Evolutionary conservation across 2,888 invertebrate species (phyloP).

Genomic region (Agriotes lineatus): DNA sequence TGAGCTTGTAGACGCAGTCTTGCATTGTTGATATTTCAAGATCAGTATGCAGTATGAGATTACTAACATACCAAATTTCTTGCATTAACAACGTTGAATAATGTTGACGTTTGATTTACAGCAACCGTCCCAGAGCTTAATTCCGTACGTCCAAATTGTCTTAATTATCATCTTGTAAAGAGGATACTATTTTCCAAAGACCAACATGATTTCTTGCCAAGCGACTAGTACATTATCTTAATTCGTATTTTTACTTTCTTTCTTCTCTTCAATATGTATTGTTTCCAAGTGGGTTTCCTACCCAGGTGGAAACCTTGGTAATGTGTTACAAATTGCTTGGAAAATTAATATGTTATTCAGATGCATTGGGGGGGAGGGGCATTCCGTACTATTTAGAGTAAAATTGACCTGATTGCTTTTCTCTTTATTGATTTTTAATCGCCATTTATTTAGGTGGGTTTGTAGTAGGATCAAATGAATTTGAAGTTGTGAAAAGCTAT

Average conservation of each 20-base stretch:
- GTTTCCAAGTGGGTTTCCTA: neutral
- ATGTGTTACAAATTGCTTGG: neutral
- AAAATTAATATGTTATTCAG: constrained; percentile 1
- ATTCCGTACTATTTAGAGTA: no score
- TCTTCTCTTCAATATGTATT: no score
- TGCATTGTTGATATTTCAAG: no score
- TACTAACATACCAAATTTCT: neutral
- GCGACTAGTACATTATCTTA: neutral
- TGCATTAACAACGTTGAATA: neutral
- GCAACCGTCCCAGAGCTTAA: neutral
- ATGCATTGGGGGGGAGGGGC: no score
- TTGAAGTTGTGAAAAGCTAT: no score
- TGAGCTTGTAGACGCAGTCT: no score
- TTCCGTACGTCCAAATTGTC: neutral
- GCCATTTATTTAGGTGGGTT: neutral
- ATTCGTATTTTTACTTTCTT: no score
- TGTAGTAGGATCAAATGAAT: no score
- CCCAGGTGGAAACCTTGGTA: no score
- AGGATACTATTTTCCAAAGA: neutral
- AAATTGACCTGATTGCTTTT: no score
- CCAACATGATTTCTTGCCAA: neutral
- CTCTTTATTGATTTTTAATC: neutral
- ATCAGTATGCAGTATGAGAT: no score
- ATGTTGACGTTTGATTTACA: neutral
- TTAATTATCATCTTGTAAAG: neutral